Base-by-base conservation (phyloP, 2,888 invertebrate species). In the Dolomedes plantarius region DNA sequence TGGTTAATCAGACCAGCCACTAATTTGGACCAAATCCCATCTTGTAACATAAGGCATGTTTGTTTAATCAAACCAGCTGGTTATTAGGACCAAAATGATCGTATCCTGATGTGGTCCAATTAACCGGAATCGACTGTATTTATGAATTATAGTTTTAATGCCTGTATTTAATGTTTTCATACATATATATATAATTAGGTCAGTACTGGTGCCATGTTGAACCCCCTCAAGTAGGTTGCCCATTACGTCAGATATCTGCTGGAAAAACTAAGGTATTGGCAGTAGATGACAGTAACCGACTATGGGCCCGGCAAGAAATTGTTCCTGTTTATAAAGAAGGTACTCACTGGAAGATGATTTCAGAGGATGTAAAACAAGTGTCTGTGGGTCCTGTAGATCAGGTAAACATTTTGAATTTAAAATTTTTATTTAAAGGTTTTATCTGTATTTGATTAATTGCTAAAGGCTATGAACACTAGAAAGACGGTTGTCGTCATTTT, bases 121-220 rank as follows among this genome's bases (percentile, higher is more conserved):
- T n/a, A n/a, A n/a, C n/a, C n/a, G n/a, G n/a, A n/a, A n/a, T n/a
- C n/a, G n/a, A n/a, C n/a, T n/a, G n/a, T n/a, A n/a, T n/a, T n/a
- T n/a, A n/a, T n/a, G n/a, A n/a, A n/a, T n/a, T n/a, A n/a, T n/a
- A n/a, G n/a, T n/a, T n/a, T n/a, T n/a, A n/a, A n/a, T n/a, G n/a
- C n/a, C n/a, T n/a, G n/a, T n/a, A n/a, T n/a, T n/a, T n/a, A n/a
- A n/a, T n/a, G n/a, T n/a, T n/a, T n/a, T n/a, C n/a, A n/a, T n/a
- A n/a, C n/a, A n/a, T n/a, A n/a, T n/a, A 5, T 7, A 36, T n/a
- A 36, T 29, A 28, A 65, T 36, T 36, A 87, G 95, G 95, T 41
- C 92, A 93, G 13, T 93, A 94, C 80, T 97, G 97, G 97, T 94
- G 95, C 90, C 93, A 94, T 87, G 94, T 97, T 79, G 96, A 97